These are phyloP conservation scores for Equus quagga DNA, from an alignment of 2,113 vertebrate genomes.

Conservation along the genomic window DNA sequence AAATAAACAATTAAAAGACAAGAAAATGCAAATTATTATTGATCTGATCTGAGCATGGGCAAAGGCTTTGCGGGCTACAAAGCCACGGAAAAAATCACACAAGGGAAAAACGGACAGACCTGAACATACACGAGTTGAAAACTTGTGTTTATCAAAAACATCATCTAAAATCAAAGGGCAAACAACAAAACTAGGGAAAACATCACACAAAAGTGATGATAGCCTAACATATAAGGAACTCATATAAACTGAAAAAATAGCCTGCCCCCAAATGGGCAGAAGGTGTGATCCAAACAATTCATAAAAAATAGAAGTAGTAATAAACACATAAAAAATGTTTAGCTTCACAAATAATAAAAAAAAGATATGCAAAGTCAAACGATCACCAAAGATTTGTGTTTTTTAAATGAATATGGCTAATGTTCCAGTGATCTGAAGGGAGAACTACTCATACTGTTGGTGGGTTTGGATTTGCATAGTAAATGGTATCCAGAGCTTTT, in stretches of 20 bases:
- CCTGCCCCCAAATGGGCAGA: background rate
- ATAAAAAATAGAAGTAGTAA: background rate
- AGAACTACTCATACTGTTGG: background rate
- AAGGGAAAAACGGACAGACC: background rate
- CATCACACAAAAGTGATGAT: background rate
- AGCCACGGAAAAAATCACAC: background rate
- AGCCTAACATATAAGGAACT: background rate
- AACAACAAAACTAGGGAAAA: slow-evolving; percentile 44
- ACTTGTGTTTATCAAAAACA: background rate
- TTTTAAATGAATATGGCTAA: background rate
- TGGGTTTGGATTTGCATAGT: background rate
- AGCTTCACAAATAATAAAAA: slow-evolving; percentile 37
- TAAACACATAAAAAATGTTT: background rate
- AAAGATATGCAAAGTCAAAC: background rate
- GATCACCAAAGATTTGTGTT: background rate
- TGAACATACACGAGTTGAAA: background rate
- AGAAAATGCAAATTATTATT: background rate
- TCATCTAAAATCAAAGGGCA: slow-evolving; percentile 4
- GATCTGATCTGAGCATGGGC: background rate
- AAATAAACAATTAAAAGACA: background rate
- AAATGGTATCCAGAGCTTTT: background rate
- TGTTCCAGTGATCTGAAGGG: background rate
- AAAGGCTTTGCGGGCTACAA: background rate
- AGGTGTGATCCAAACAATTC: background rate
- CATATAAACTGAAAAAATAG: background rate